Evolutionary conservation across 2,113 vertebrate genomes (phyloP).

Genomic region (Canis aureus): DNA sequence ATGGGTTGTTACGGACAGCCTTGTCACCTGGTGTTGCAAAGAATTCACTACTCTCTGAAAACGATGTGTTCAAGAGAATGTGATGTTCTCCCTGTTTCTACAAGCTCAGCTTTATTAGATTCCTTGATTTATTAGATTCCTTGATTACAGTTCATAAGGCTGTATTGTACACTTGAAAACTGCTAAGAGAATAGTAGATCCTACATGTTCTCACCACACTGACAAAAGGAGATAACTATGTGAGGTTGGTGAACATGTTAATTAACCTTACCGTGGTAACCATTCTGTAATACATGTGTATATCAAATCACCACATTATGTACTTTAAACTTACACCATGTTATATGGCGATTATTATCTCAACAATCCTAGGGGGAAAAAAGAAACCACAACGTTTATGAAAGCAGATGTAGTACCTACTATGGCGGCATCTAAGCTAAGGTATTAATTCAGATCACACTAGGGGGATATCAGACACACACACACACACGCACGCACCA

Average conservation of each 20-base stretch:
- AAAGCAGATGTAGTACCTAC: constrained; percentile 1
- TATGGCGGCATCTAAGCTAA: constrained; percentile 45
- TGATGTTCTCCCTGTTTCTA: not conserved
- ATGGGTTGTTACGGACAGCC: constrained; percentile 54
- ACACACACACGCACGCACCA: not conserved
- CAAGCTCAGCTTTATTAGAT: not conserved
- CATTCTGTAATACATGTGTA: not conserved
- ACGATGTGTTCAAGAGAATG: constrained; percentile 44
- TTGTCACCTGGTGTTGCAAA: constrained; percentile 53
- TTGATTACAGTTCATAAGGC: not conserved
- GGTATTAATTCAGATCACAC: not conserved
- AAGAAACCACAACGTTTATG: not conserved
- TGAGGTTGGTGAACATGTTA: not conserved
- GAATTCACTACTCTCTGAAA: constrained; percentile 59
- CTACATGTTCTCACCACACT: not conserved
- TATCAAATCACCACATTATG: not conserved
- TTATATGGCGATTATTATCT: not conserved
- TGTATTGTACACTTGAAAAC: not conserved
- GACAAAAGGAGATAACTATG: not conserved
- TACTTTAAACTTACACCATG: not conserved
- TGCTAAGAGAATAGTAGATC: not conserved
- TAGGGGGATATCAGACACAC: not conserved
- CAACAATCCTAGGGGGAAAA: not conserved
- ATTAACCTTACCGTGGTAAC: not conserved
- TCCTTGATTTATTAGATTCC: not conserved